Evolutionary conservation across 2,797 vertebrate genomes (phyloP), one percentile per base, ranked within the genome.

Genomic region (Scarus forsteni): DNA sequence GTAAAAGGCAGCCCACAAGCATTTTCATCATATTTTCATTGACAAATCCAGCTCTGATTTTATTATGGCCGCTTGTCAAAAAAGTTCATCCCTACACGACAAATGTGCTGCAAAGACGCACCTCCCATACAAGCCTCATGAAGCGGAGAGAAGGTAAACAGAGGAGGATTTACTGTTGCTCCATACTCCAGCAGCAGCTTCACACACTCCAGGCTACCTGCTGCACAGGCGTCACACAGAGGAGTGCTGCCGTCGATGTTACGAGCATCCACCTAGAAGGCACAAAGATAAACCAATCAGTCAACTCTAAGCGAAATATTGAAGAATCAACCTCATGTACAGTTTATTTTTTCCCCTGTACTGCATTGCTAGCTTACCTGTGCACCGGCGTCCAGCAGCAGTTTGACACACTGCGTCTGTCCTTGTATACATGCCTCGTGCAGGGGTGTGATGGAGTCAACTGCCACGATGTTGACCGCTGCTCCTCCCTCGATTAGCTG

Each of bases 81-180:
- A 60, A 45, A 58, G 27, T 11, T 57, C 56, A 73, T 61, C 61
- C 12, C 12, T 64, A 35, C 49, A 9, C 3, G 10, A 50, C 35
- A 34, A 35, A 15, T 42, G 45, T 42, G 15, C 11, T 56, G 15
- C 16, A 66, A 27, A 34, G 27, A 62, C 85, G 0, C 77, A 99
- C 98, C 98, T 3, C 95, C 97, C 95, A 99, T 96, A 89, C 98
- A 99, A 68, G 98, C 98, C 76, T 99, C 98, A 0, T 99, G 97
- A 49, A 99, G 95, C 0, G 97, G 98, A 0, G 98, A 98, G 0
- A 97, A 97, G 0, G 97, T 98, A 1, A 97, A 97, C 0, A 98
- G 90, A 0, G 95, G 95, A 0, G 97, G 96, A 81, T 99, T 99
- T 34, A 98, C 96, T 48, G 94, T 95, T 4, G 98, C 98, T 0